Conservation (phyloP, 2,113 vertebrate species). For the Apteryx mantelli region DNA sequence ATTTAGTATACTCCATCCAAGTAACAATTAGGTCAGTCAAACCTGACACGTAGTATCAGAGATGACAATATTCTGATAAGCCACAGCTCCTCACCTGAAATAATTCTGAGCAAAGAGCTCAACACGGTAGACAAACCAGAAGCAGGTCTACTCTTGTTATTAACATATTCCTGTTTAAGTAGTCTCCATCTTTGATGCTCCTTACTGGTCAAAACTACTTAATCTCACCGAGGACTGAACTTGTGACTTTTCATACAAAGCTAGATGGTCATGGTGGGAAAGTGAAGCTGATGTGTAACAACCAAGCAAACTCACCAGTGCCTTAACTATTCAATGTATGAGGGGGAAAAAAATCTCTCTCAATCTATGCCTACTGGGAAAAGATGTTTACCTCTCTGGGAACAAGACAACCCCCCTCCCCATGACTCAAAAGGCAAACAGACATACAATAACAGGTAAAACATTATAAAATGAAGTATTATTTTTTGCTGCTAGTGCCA, state of each 20-base stretch:
- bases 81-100: background rate
- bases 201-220: background rate
- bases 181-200: background rate
- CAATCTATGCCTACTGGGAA: background rate
- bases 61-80: background rate
- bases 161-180: background rate
- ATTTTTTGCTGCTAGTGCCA: background rate
- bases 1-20: background rate
- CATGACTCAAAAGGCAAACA: background rate
- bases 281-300: background rate
- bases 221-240: slow-evolving; percentile 19
- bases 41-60: background rate
- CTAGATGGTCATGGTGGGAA: background rate
- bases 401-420: background rate
- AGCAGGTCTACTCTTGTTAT: background rate
- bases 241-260: background rate
- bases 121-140: background rate
- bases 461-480: background rate
- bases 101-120: background rate
- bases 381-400: background rate
- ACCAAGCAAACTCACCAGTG: background rate
- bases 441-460: background rate
- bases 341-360: background rate
- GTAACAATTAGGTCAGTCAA: background rate
- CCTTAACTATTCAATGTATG: background rate